Evolutionary conservation across 2,888 invertebrate species (phyloP), one percentile per base, ranked within the genome.

Genomic region (Morpho achilles): DNA sequence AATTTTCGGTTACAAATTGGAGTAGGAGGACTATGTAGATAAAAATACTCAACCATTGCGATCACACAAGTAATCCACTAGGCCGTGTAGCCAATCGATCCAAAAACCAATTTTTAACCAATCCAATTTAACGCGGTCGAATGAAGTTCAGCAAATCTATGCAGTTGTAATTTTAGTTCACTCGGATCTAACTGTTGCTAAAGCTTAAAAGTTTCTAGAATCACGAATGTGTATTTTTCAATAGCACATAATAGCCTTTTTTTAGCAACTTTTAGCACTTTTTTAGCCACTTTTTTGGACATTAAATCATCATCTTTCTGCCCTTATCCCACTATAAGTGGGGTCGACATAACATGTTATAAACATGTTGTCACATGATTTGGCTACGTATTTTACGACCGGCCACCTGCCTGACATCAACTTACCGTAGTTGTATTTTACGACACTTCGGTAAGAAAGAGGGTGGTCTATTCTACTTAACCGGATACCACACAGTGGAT

Each of bases 141-240:
- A 54, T 54, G 54, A 54, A 54, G 48, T 48, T 32, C 42, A 41
- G 47, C 59, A 53, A 62, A 62, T 62, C 61, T 59, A 62, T 51
- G 43, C 41, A 56, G 48, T 56, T 62, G 56, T 61, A 50, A 53
- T 62, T 61, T 56, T 46, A 53, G 61, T 53, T 50, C 56, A 23
- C 48, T 48, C 48, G 54, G n/a, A 42, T 54, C 47, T 22, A 47
- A 53, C 40, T 53, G 8, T 41, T 53, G 10, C 10, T 32, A 40
- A 40, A 40, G 53, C 41, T 46, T 46, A 16, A 9, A 46, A 22
- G 40, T 39, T n/a, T 22, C 8, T 48, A 48, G 6, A 32, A 32
- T 32, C 3, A 32, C 32, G 32, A 32, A 32, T 32, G 3, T 5
- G 5, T 5, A 32, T 32, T 47, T 47, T 32, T 48, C n/a, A 1